Evolutionary conservation across 2,888 invertebrate species (phyloP).

Genomic region (Glomeris marginata): DNA sequence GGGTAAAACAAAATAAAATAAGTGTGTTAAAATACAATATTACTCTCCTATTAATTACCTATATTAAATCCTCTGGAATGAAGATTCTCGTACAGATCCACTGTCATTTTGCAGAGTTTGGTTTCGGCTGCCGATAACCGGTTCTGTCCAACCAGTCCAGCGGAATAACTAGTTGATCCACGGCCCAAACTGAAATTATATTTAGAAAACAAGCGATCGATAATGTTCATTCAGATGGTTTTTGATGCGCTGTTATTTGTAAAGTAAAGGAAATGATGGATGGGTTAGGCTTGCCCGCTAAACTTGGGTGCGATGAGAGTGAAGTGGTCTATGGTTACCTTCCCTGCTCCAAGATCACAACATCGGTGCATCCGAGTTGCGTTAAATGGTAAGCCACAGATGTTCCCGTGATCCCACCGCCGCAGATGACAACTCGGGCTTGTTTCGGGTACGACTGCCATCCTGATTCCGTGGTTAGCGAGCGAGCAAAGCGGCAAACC

Average conservation of each 20-base stretch:
- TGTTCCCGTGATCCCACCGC: slow-evolving; percentile 81
- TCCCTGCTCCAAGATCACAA: slow-evolving; percentile 71
- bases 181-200: slow-evolving; percentile 47
- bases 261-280: too few relatives aligned
- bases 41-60: slow-evolving; percentile 28
- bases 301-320: too few relatives aligned
- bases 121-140: slow-evolving; percentile 70
- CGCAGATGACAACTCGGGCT: slow-evolving; percentile 69
- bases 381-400: slow-evolving; percentile 84
- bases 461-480: background rate
- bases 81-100: slow-evolving; percentile 54
- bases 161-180: slow-evolving; percentile 63
- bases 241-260: too few relatives aligned
- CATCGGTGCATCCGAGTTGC: slow-evolving; percentile 66
- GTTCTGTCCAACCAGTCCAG: slow-evolving; percentile 66
- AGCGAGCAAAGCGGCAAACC: too few relatives aligned
- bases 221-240: too few relatives aligned
- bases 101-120: slow-evolving; percentile 62
- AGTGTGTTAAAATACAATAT: too few relatives aligned
- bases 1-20: slow-evolving; percentile 1
- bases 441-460: slow-evolving; percentile 33
- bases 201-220: too few relatives aligned
- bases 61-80: slow-evolving; percentile 55
- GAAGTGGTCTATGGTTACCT: slow-evolving; percentile 36
- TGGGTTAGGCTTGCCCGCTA: too few relatives aligned